Evolutionary conservation across 2,113 vertebrate species (phyloP), one percentile per base, ranked within the genome.

Genomic region (Eolophus roseicapilla): DNA sequence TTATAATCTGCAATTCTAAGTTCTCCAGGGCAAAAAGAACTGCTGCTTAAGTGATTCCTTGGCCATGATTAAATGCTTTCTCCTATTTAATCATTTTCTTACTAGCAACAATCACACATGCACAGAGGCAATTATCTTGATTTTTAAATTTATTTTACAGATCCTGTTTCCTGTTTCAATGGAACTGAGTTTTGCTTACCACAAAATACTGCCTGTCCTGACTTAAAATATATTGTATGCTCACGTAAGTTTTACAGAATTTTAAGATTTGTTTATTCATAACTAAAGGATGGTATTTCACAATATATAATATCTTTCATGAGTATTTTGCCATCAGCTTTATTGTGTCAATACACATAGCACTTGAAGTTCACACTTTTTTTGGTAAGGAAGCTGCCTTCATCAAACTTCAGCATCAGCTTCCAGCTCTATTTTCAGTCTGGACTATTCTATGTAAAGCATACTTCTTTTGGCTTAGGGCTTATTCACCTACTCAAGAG

Each of bases 61-160:
- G 59, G 24, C 23, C 27, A 19, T 21, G 59, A 92, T 74, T n/a
- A 69, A 80, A 80, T 39, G 39, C 7, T 86, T 86, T 63, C 28
- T 64, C 29, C 6, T 49, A 37, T 57, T 63, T n/a, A 10, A 50
- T 62, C 0, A 7, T 82, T 90, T 80, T 80, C 68, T 47, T 79
- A 35, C 33, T 43, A 70, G 57, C 24, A 77, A 19, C 17, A 65
- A 25, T 41, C 70, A 44, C 1, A 1, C 8, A 18, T 0, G 11
- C 41, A 76, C 49, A 49, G 49, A 79, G n/a, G 19, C 4, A 24
- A 44, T 84, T 86, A 18, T 50, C 29, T 77, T 86, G 41, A 37
- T 49, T 85, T 94, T 82, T 5, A 6, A 37, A 28, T 73, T 94
- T 86, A 23, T 92, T 91, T 97, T 95, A 28, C 95, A 98, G 97